Base-by-base conservation (phyloP, 2,888 invertebrate genomes). In the Junonia oenone region DNA sequence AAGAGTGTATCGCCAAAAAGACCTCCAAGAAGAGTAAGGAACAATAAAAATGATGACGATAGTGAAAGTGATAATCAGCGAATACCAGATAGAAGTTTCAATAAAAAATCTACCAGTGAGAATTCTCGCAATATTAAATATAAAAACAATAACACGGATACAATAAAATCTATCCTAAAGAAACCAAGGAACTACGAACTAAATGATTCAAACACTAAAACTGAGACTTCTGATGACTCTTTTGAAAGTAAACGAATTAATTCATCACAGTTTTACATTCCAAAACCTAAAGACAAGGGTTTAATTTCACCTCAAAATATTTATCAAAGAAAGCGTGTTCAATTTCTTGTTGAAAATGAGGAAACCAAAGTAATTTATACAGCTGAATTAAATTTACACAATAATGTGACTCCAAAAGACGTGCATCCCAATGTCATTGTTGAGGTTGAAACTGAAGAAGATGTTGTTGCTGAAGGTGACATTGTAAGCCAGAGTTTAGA, bases 291-390 rank as follows among this genome's bases (percentile, higher is more conserved):
- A 72, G 87, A 83, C 58, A 88, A 85, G 68, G 70, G 74, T 43
- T 54, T 69, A 31, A 62, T 73, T 48, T 71, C 71, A 46, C 61
- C 83, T 9, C 80, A 82, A 62, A 82, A 78, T 64, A 72, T 81
- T 22, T 67, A 82, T 51, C 90, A 92, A 70, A 91, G 94, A 71
- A 94, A 93, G 90, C 93, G 93, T 71, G 94, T 94, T 59, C 93
- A 94, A 76, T 94, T 94, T 85, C 84, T 93, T 70, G 94, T 94
- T 45, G 93, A 93, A 84, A 93, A 91, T 70, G 92, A 91, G 68
- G 89, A 89, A 72, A 88, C 88, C 22, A 89, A 83, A 68, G 78
- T 87, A 6, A 89, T 90, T 55, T 90, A 82, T 59, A 89, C 90
- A n/a, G 90, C 90, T 1, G 89, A 90, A 59, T 76, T 90, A 51